Conservation (phyloP, 2,113 vertebrate species). For the Oxyura jamaicensis region DNA sequence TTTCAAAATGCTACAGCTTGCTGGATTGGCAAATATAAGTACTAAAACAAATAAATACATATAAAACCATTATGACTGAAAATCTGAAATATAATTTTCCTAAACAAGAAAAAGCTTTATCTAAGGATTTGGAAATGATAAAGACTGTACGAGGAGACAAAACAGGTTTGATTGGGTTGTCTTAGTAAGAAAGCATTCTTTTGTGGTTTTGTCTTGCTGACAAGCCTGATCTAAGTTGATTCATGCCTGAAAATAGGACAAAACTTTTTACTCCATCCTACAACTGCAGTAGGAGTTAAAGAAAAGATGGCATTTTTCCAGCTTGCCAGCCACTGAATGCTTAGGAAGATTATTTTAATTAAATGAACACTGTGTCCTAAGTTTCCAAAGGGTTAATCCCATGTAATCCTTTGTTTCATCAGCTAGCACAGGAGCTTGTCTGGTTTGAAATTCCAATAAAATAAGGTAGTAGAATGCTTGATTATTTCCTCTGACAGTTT, state of each 20-base stretch:
- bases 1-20: not conserved
- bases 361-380: not conserved
- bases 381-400: conserved; percentile 44
- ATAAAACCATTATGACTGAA: not conserved
- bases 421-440: not conserved
- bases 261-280: not conserved
- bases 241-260: not conserved
- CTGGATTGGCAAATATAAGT: not conserved
- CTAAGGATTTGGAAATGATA: not conserved
- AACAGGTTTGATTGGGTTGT: not conserved
- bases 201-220: not conserved
- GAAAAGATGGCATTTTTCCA: not conserved
- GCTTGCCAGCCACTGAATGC: not conserved
- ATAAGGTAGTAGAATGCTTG: not conserved
- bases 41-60: not conserved
- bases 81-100: not conserved
- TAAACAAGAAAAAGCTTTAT: not conserved
- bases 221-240: not conserved
- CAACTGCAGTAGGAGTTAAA: not conserved
- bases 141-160: not conserved
- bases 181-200: not conserved
- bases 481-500: not conserved
- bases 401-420: not conserved
- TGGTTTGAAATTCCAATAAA: not conserved
- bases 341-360: conserved; percentile 49